Evolutionary conservation across 2,888 invertebrate species (phyloP).

Genomic region (Sphaerophoria taeniata): DNA sequence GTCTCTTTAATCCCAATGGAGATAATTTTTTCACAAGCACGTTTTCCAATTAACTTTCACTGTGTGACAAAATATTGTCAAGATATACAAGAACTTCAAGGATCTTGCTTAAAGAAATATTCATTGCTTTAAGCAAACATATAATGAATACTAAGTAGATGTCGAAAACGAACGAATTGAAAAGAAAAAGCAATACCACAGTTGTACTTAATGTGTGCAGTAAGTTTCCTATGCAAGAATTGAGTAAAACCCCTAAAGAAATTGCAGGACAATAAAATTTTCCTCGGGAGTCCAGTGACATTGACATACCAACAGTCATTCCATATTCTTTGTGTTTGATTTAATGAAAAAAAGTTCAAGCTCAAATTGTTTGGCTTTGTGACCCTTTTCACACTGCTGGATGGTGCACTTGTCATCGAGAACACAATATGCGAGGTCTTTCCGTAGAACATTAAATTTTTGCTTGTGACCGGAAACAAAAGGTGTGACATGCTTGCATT

Average conservation of each 20-base stretch:
- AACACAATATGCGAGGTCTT: neutral
- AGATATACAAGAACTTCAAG: constrained; percentile 17
- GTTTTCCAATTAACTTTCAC: constrained; percentile 59
- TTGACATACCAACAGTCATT: neutral
- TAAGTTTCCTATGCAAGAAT: constrained; percentile 16
- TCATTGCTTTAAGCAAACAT: constrained; percentile 34
- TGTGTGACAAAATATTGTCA: neutral
- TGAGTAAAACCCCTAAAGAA: constrained; percentile 25
- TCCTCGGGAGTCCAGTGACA: constrained; percentile 46
- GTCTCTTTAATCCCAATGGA: constrained; percentile 8
- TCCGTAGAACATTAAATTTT: too few relatives aligned
- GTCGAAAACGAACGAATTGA: neutral
- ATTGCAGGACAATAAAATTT: constrained; percentile 37
- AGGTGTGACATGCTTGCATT: constrained; percentile 1
- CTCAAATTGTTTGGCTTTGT: constrained; percentile 17
- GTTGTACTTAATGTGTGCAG: constrained; percentile 37
- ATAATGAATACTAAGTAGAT: constrained; percentile 61
- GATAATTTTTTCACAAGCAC: constrained; percentile 37
- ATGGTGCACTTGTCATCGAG: constrained; percentile 15
- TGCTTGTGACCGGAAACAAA: constrained; percentile 11
- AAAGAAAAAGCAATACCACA: constrained; percentile 27
- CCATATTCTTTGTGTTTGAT: neutral
- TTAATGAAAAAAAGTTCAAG: constrained; percentile 10
- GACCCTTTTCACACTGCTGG: neutral
- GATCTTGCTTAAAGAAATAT: constrained; percentile 35